Evolutionary conservation across 2,113 vertebrate species (phyloP).

Genomic region (Ophthalmolycus amberensis): DNA sequence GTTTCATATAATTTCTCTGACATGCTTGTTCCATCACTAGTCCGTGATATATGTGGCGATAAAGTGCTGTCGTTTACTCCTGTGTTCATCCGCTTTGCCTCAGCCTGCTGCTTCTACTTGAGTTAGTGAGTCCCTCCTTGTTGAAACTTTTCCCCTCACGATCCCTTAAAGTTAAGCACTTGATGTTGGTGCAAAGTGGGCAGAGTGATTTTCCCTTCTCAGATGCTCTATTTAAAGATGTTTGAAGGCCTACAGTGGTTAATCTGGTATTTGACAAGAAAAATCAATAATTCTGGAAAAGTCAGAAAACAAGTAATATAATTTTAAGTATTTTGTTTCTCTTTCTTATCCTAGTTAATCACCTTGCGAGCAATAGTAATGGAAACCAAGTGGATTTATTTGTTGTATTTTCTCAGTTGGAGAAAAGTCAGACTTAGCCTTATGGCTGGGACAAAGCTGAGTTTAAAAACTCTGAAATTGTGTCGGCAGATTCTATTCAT

Average conservation of each 20-base stretch:
- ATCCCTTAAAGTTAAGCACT: background rate
- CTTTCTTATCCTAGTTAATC: background rate
- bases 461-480: background rate
- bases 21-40: conserved; percentile 3
- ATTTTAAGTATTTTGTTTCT: background rate
- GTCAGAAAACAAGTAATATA: background rate
- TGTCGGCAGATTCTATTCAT: too few species aligned
- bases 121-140: background rate
- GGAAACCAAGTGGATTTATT: background rate
- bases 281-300: too few species aligned
- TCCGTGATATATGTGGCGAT: background rate
- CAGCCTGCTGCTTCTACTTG: background rate
- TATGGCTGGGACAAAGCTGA: background rate
- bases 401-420: background rate
- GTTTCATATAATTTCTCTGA: conserved; percentile 6
- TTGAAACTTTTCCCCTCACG: background rate
- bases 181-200: background rate
- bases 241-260: background rate
- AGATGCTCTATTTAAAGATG: too few species aligned
- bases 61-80: conserved; percentile 9
- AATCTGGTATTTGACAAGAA: background rate
- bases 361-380: background rate
- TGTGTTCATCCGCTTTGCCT: background rate
- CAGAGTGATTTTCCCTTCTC: background rate
- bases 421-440: background rate